phyloP scores from a whole-genome alignment of 2,113 vertebrate species.

The Verasper variegatus region DNA sequence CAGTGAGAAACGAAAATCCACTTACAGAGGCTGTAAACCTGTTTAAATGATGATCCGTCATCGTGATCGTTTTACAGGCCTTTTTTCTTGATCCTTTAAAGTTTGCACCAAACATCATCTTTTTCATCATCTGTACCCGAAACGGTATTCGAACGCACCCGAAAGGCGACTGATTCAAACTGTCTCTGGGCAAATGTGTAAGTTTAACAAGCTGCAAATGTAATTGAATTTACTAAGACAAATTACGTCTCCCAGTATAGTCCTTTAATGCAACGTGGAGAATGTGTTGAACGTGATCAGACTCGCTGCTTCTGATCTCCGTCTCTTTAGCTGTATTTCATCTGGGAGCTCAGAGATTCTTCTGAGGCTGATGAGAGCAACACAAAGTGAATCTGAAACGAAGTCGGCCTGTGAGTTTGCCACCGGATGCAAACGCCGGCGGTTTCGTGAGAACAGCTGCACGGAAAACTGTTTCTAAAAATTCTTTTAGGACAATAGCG shows the following conservation, averaged over 20 bases:
- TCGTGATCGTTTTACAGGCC: background rate
- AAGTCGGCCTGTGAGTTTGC: background rate
- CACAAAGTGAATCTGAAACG: slow-evolving; percentile 43
- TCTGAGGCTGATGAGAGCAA: slow-evolving; percentile 25
- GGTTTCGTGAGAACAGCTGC: slow-evolving; percentile 12
- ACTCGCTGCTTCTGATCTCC: background rate
- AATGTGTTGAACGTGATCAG: slow-evolving; percentile 36
- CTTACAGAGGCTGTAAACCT: slow-evolving; percentile 1
- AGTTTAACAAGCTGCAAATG: background rate
- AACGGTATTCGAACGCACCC: background rate
- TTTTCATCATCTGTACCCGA: no score
- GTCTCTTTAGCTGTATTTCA: slow-evolving; percentile 4
- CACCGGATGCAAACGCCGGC: background rate
- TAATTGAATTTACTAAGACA: background rate
- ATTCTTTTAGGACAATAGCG: background rate
- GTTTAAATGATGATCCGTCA: slow-evolving; percentile 20
- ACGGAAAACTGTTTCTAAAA: slow-evolving; percentile 17
- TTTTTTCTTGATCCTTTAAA: background rate
- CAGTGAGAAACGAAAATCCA: slow-evolving; percentile 13
- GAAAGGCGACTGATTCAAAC: no score
- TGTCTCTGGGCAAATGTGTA: background rate
- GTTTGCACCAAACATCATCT: background rate
- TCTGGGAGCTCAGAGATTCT: background rate
- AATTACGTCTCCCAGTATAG: background rate
- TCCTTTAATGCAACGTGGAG: background rate